Conservation (phyloP, 2,797 vertebrate genomes). For the Alcedo quadribrachys region DNA sequence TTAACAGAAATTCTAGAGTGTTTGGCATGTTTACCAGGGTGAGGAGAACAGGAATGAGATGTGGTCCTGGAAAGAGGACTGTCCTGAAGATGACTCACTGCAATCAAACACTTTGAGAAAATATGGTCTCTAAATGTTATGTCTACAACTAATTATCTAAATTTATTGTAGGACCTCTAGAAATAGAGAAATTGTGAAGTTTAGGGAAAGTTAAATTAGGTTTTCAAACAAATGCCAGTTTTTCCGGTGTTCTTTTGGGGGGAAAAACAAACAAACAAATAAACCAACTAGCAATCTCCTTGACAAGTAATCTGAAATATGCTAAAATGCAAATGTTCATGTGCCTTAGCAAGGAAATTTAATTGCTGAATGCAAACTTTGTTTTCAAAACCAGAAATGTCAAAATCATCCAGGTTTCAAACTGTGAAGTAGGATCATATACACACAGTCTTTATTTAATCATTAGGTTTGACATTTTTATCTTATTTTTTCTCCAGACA, state of each 20-base stretch:
- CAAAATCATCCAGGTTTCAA: not conserved
- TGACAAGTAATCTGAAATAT: conserved; percentile 36
- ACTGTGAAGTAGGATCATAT: not conserved
- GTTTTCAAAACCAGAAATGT: conserved; percentile 3
- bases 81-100: conserved; percentile 9
- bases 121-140: conserved; percentile 18
- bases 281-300: not conserved
- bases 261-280: not conserved
- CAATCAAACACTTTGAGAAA: conserved; percentile 37
- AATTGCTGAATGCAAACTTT: not conserved
- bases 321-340: conserved; percentile 39
- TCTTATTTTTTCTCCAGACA: not conserved
- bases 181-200: conserved; percentile 36
- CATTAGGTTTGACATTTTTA: not conserved
- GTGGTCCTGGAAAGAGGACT: not conserved
- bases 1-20: conserved; percentile 32
- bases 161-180: conserved; percentile 30
- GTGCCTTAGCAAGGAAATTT: conserved; percentile 20
- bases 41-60: not conserved
- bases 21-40: conserved; percentile 20
- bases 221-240: conserved; percentile 35
- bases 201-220: conserved; percentile 21
- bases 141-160: conserved; percentile 47
- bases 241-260: not conserved
- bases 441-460: not conserved